A percentile compares a stretch with the other conserved stretches of the same genome.
Conservation (phyloP, 1,140 invertebrate species). For the Apis laboriosa region DNA sequence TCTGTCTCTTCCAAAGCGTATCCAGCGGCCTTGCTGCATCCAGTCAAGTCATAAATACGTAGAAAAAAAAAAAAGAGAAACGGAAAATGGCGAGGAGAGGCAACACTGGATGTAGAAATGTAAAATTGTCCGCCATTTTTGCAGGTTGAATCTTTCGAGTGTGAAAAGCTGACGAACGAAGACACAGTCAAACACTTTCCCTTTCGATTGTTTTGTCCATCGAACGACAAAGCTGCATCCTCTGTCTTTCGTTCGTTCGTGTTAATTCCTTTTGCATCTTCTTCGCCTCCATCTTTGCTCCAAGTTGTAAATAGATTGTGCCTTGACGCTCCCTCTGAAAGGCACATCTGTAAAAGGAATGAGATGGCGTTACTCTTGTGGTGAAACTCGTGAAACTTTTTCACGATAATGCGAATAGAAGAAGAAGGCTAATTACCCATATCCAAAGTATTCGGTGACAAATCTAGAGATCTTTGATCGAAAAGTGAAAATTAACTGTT, state of each 20-base stretch:
- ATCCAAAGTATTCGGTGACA: too few relatives aligned
- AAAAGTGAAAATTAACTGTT: too few relatives aligned
- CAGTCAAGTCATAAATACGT: not conserved
- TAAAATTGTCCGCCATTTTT: not conserved
- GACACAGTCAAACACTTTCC: not conserved
- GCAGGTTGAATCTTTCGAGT: not conserved
- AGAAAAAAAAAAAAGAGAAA: not conserved
- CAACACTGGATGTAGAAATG: not conserved
- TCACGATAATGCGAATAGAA: not conserved
- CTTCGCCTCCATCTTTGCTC: not conserved
- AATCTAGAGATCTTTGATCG: too few relatives aligned
- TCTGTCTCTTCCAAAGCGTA: not conserved
- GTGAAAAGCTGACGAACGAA: conserved; percentile 8
- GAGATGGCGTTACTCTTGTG: too few relatives aligned
- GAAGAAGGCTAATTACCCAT: too few relatives aligned
- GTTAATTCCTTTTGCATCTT: too few relatives aligned
- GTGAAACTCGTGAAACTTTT: too few relatives aligned
- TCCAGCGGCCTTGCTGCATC: not conserved
- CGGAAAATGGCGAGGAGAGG: not conserved
- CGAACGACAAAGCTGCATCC: not conserved
- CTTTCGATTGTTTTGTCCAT: not conserved
- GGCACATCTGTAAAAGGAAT: not conserved
- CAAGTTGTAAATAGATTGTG: not conserved
- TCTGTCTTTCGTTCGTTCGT: not conserved
- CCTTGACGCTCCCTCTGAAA: not conserved